Base-by-base conservation (phyloP, 2,888 invertebrate species). In the Protonemura montana region DNA sequence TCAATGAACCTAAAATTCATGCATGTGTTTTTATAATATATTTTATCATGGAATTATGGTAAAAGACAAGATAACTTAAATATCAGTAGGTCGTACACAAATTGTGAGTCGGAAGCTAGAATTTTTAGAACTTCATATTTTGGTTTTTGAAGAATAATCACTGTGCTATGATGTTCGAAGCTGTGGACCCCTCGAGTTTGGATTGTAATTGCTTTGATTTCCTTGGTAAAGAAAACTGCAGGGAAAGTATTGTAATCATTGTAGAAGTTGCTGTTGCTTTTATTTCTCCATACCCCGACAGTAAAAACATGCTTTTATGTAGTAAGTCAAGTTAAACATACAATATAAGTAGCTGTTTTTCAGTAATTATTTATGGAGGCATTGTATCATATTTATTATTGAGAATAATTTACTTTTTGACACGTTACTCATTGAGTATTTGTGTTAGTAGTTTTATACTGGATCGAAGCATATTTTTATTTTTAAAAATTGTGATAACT, bases 401-500 rank as follows among this genome's bases (percentile, higher is more conserved):
- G 59, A 59, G 59, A 59, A 59, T 59, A 21, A 59, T 59, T 16
- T 59, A 59, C 59, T 59, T 41, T 41, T 59, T 59, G 59, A 21
- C 59, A 59, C 59, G 21, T 59, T 13, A 59, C 59, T 59, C 59
- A 59, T 81, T 29, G n/a, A 28, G 81, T 81, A 28, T 84, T 76
- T 84, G 84, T 84, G 84, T 13, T 59, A 76, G 84, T 84, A 29
- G 59, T 42, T 84, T 84, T 59, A 84, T 59, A 59, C 59, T 59
- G 59, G 59, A 59, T 84, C 28, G 28, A 84, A 42, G 5, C 29
- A 81, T 59, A 76, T 26, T 59, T 82, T 29, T 82, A 26, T 82
- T 84, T 84, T 76, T 84, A 59, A 84, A 59, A 84, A 59, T 84
- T 84, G 84, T 42, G 84, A 84, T 84, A 84, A 59, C 76, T 59